These are phyloP conservation scores for Hoplodrina ambigua DNA, from an alignment of 2,888 invertebrate genomes.

Conservation along the genomic window DNA sequence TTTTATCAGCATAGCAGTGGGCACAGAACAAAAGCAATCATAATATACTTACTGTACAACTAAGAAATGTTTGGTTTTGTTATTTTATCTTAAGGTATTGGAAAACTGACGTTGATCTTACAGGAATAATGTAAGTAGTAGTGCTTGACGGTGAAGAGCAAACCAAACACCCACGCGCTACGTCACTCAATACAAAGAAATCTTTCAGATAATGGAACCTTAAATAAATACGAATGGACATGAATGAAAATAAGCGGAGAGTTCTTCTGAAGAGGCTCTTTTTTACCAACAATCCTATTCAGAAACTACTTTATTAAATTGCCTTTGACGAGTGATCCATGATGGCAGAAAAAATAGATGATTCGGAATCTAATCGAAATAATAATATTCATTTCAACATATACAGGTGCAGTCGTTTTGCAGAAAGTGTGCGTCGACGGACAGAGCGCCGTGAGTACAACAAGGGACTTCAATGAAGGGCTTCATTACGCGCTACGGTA, in stretches of 20 bases:
- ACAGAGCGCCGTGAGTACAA: background rate
- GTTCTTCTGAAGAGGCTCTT: background rate
- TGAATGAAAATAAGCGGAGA: background rate
- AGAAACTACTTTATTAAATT: background rate
- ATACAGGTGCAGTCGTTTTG: background rate
- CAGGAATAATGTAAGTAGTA: constrained; percentile 2
- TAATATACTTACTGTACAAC: background rate
- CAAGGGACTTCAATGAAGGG: background rate
- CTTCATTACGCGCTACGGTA: background rate
- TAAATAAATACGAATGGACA: background rate
- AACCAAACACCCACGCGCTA: background rate
- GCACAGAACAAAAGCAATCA: background rate
- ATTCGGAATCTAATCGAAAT: background rate
- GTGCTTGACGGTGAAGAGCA: background rate
- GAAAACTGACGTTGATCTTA: constrained; percentile 3
- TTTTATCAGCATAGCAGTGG: background rate
- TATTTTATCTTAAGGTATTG: background rate
- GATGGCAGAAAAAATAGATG: background rate
- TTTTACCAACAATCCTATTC: background rate
- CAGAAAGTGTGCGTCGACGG: background rate
- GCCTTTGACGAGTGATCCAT: too few relatives aligned
- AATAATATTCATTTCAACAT: background rate
- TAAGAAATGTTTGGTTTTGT: background rate
- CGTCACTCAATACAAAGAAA: constrained; percentile 4
- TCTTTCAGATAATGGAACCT: constrained; percentile 1